These are phyloP conservation scores for Nasonia vitripennis DNA, from an alignment of 1,140 invertebrate genomes.

Conservation along the genomic window DNA sequence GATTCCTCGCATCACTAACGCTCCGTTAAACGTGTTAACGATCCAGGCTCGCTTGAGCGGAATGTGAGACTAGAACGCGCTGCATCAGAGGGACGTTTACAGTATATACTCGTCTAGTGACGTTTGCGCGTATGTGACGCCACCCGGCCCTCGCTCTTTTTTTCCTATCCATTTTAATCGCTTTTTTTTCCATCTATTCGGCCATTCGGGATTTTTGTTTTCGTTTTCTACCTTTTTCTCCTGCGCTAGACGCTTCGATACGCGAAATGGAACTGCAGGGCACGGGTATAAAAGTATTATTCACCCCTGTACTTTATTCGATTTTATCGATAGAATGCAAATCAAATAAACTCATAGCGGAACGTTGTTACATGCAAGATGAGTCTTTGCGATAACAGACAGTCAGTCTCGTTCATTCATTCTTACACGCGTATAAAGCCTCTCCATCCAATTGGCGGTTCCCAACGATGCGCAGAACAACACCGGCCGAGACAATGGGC, in stretches of 20 bases:
- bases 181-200: not conserved
- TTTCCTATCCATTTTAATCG: conserved; percentile 26
- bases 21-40: conserved; percentile 67
- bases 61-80: conserved; percentile 56
- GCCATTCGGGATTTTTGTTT: not conserved
- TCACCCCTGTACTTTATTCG: no score
- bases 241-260: no score
- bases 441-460: no score
- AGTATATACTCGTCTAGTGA: conserved; percentile 25
- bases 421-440: no score
- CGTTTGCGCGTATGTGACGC: conserved; percentile 29
- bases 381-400: no score
- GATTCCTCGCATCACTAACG: conserved; percentile 57
- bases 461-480: no score
- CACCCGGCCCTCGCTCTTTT: conserved; percentile 44
- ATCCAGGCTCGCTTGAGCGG: conserved; percentile 54
- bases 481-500: not conserved
- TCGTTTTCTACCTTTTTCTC: conserved; percentile 4
- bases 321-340: no score
- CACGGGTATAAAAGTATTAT: no score
- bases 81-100: conserved; percentile 25
- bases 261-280: no score
- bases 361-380: no score
- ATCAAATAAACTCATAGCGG: no score
- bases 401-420: no score